Conservation (phyloP, 2,888 invertebrate genomes). For the Sacculina carcini region DNA sequence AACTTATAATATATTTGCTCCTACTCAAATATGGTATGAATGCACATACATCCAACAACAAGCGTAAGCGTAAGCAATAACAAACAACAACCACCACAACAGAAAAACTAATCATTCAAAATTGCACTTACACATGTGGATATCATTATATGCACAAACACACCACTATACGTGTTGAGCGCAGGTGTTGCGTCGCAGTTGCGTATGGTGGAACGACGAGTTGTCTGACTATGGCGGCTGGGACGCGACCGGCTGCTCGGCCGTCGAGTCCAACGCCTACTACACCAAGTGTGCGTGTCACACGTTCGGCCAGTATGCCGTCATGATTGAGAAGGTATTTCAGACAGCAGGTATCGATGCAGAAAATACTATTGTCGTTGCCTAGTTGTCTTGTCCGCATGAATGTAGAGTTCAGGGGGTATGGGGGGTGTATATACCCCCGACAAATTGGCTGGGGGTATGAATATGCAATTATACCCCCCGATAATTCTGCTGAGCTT, state of each 20-base stretch:
- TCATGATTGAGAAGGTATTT: constrained; percentile 9
- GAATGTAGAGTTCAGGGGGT: too few species aligned
- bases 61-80: not conserved
- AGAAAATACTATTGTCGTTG: not conserved
- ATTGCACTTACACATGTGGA: not conserved
- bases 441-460: too few species aligned
- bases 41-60: not conserved
- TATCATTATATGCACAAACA: not conserved
- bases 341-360: not conserved
- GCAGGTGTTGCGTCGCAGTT: constrained; percentile 10
- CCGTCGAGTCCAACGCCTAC: constrained; percentile 6
- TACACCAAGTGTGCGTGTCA: constrained; percentile 12
- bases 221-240: constrained; percentile 12
- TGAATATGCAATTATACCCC: too few species aligned
- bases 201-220: constrained; percentile 11
- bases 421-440: too few species aligned
- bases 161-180: not conserved
- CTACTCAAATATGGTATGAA: not conserved
- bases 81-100: too few species aligned
- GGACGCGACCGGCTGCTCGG: constrained; percentile 11
- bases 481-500: too few species aligned
- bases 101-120: too few species aligned
- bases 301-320: constrained; percentile 11
- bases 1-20: too few species aligned
- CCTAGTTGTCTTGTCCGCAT: too few species aligned